Evolutionary conservation across 2,113 vertebrate species (phyloP), one percentile per base, ranked within the genome.

Genomic region (Todiramphus saurophagus): DNA sequence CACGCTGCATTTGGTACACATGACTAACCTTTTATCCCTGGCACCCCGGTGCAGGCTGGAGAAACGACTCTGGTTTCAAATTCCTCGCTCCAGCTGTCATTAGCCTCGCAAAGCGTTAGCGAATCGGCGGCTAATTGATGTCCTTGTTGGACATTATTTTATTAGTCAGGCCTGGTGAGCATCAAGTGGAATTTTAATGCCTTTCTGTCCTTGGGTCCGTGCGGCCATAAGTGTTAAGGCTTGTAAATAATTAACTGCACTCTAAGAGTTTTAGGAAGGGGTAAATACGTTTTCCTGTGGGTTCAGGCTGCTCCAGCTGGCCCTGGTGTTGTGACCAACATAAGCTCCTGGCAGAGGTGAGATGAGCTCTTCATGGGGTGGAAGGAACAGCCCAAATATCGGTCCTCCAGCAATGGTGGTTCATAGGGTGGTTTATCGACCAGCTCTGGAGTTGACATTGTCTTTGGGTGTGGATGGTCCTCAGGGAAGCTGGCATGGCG

Each of bases 121-220:
- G 28, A 95, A 94, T 95, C 58, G 59, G 75, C 8, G 16, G 93
- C 97, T 97, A 97, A 98, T 97, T 97, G 95, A 97, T 92, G 95
- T 89, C 75, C 93, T 96, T 97, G 96, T 96, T 91, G 85, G 91
- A 96, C 93, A 94, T 97, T 91, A 96, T 96, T 97, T 96, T 97
- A 97, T 98, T 98, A 97, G 95, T 96, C 83, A 90, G 94, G 84
- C 87, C 83, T 94, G 94, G 96, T 86, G 83, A 97, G 86, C 92
- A 96, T 94, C 96, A 96, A 97, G 97, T 90, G 80, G 94, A 88
- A 97, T 95, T 94, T 92, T 95, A 95, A 94, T 83, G 82, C 73
- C 77, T 46, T 83, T 77, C 96, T 48, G 35, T 64, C 68, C 91
- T 75, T 53, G 58, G 87, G 66, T 86, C 81, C n/a, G 11, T 25